These are phyloP conservation scores for Chrysogorgia sp. DNA, from an alignment of 92 coral and sea anemone genomes.

Conservation along the genomic window DNA sequence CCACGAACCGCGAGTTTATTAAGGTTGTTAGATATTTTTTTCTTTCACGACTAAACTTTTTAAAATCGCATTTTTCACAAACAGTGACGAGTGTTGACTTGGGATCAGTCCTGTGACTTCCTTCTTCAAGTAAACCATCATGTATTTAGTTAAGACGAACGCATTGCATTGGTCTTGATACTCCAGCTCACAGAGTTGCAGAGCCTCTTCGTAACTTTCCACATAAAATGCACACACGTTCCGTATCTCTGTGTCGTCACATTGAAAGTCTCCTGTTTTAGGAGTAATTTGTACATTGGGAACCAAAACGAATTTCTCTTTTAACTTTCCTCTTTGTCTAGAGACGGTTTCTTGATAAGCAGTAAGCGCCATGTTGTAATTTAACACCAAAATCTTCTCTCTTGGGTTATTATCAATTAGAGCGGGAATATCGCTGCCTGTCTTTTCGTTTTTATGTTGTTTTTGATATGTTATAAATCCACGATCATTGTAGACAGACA, in stretches of 20 bases:
- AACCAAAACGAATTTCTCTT: slow-evolving; percentile 8
- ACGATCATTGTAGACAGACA: background rate
- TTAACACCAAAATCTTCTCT: slow-evolving; percentile 14
- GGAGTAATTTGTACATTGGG: slow-evolving; percentile 1
- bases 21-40: background rate
- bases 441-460: background rate
- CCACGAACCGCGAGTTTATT: background rate
- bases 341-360: slow-evolving; percentile 8
- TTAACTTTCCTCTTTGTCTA: slow-evolving; percentile 37
- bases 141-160: slow-evolving; percentile 58
- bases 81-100: slow-evolving; percentile 19
- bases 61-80: slow-evolving; percentile 26
- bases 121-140: slow-evolving; percentile 37
- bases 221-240: slow-evolving; percentile 66
- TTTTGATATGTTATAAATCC: slow-evolving; percentile 8
- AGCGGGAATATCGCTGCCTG: background rate
- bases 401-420: slow-evolving; percentile 20
- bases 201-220: slow-evolving; percentile 42
- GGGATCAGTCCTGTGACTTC: background rate
- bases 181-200: slow-evolving; percentile 56
- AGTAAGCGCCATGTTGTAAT: slow-evolving; percentile 25
- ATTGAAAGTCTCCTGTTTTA: slow-evolving; percentile 58
- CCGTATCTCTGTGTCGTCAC: slow-evolving; percentile 49
- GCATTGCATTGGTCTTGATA: slow-evolving; percentile 51
- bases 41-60: background rate